Evolutionary conservation across 2,797 vertebrate genomes (phyloP), one percentile per base, ranked within the genome.

Genomic region (Eospalax fontanierii): DNA sequence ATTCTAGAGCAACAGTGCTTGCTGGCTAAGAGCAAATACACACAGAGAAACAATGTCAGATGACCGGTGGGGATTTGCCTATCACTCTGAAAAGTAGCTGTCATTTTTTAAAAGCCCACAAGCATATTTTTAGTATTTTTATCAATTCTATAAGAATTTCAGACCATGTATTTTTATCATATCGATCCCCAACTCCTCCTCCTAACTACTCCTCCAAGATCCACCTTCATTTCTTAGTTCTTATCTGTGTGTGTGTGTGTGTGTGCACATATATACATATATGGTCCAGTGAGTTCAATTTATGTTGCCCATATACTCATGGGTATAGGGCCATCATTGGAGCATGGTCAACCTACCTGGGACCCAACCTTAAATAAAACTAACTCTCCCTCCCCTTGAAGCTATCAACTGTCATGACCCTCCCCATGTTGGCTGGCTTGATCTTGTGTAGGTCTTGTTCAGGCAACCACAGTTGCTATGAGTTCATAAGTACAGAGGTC

Each of bases 1-100:
- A 97, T 97, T 96, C 92, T 66, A 95, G 84, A 82, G 84, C 84
- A 91, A 97, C 54, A 18, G 33, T 21, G 90, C 89, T 94, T 2
- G 43, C 89, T 93, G 93, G 88, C 87, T 96, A 94, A 96, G 87
- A 94, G 70, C 91, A 93, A 0, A 95, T 54, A 76, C 4, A 24
- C 73, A n/a, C 97, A 74, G 59, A 92, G 91, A 90, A 95, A 94
- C 43, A 78, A 94, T 76, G 90, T 73, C 59, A 50, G 80, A 11
- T 33, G 68, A 94, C 83, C 8, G 43, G 63, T 84, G 91, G 87
- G 70, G 80, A 94, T 68, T 0, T 10, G 57, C 78, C 93, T 65
- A 33, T 95, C 85, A 19, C 18, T 54, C 38, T 46, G 85, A 88
- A 91, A 63, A 86, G 74, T 59, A 63, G 46, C 93, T 46, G 78